Percentiles rank a stretch among this genome's conserved stretches.
phyloP scores from a whole-genome alignment of 35 echinoderm and acorn worm genomes.

The Acanthaster planci region DNA sequence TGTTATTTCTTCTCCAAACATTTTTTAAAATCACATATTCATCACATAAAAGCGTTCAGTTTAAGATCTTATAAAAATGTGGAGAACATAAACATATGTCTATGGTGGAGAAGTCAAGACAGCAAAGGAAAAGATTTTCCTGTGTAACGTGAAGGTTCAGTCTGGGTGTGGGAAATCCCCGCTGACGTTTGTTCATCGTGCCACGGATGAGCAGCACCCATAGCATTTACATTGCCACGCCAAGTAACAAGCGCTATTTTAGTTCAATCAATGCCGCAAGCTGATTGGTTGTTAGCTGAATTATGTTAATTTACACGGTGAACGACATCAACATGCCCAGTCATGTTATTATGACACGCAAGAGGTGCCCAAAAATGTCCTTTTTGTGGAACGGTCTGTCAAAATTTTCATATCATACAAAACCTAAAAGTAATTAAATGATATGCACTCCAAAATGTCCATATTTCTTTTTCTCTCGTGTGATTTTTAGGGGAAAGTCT shows the following conservation, averaged over 20 bases:
- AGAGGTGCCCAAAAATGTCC: neutral
- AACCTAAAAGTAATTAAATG: neutral
- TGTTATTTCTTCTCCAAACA: too few relatives aligned
- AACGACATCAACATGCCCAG: conserved; percentile 20
- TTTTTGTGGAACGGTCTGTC: neutral
- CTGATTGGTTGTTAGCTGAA: neutral
- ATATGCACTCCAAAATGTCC: conserved; percentile 18
- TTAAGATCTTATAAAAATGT: too few relatives aligned
- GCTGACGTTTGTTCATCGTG: too few relatives aligned
- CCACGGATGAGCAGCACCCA: too few relatives aligned
- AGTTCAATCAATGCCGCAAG: conserved; percentile 23
- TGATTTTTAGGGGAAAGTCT: neutral
- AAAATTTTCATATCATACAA: neutral
- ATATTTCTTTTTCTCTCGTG: neutral
- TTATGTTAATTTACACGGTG: conserved; percentile 42
- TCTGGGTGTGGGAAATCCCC: too few relatives aligned
- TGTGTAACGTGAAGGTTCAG: too few relatives aligned
- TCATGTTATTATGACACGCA: neutral
- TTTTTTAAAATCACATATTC: too few relatives aligned
- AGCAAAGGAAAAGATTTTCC: too few relatives aligned
- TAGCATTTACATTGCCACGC: neutral
- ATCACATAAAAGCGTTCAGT: too few relatives aligned
- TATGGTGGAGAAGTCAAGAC: too few relatives aligned
- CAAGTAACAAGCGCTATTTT: conserved; percentile 54
- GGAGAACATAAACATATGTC: too few relatives aligned